Base-by-base conservation (phyloP, 2,888 invertebrate species). In the Acanthopleura granulata region DNA sequence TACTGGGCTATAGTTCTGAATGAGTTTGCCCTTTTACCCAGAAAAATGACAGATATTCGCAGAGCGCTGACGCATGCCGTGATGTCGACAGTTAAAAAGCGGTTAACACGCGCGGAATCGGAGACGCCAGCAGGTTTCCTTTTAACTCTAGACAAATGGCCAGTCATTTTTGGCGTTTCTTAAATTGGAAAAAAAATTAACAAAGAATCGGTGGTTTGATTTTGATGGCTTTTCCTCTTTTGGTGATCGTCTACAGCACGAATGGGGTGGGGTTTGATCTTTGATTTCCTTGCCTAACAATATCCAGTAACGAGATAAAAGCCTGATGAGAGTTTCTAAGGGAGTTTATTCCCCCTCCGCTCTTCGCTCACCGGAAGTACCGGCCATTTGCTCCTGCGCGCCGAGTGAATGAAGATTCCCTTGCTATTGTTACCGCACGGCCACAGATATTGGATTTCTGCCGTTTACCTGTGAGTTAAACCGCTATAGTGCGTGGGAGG, bases 221-320 rank as follows among this genome's bases (percentile, higher is more conserved):
- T 40, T 40, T 40, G 40, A 40, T 40, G 40, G 40, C 40, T 40
- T 40, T 40, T 40, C 40, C 40, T 40, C 40, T n/a, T n/a, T n/a
- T 40, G 40, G 40, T 40, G 3, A 40, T 40, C 40, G 40, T 40
- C 40, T 40, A 9, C 40, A 57, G 57, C 57, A 57, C 57, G 57
- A 57, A 57, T 3, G 22, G n/a, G 57, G 57, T 6, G 22, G n/a
- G 57, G 57, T 57, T 57, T 57, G 22, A 57, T 57, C 57, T 57
- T 57, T 57, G 57, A 57, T 57, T 57, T 57, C 12, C 22, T 12
- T 6, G 18, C 57, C n/a, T 57, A 12, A 57, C n/a, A 22, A 57
- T n/a, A 57, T 18, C n/a, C 57, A n/a, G 3, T 66, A 66, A 66
- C 66, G 22, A 27, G 66, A 27, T 66, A 27, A 66, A 66, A 66